These are phyloP conservation scores for Irena cyanogastra DNA, from an alignment of 2,113 vertebrate genomes.

Conservation along the genomic window DNA sequence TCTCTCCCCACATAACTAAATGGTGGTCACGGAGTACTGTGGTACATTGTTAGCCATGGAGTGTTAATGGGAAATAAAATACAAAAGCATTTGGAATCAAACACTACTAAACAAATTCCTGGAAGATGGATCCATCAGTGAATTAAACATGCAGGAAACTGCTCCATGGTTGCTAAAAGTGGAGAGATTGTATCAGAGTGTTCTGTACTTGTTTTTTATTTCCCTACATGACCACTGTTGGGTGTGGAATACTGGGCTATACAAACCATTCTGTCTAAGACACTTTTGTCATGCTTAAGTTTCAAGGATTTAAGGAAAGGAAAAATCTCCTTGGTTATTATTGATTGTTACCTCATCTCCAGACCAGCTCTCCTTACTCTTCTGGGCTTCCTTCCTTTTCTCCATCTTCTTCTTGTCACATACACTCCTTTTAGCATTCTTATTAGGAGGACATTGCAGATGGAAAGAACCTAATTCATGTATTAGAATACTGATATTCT, in stretches of 20 bases:
- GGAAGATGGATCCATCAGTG: not conserved
- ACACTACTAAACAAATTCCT: not conserved
- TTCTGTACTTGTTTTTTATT: not conserved
- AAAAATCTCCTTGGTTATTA: not conserved
- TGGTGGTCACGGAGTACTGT: accelerated
- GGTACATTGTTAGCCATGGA: accelerated
- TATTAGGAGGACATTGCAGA: not conserved
- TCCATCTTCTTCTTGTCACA: not conserved
- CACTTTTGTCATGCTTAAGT: not conserved
- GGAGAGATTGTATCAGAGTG: not conserved
- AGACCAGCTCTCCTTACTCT: not conserved
- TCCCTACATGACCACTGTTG: not conserved
- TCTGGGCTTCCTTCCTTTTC: not conserved
- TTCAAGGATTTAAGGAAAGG: not conserved
- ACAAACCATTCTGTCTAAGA: not conserved
- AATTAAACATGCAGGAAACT: not conserved
- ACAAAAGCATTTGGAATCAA: not conserved
- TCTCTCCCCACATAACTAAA: not conserved
- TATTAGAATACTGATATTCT: not conserved
- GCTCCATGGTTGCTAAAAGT: not conserved
- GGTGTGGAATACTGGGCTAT: accelerated
- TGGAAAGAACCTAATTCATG: not conserved
- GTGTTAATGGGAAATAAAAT: not conserved
- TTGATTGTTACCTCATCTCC: not conserved
- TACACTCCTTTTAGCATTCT: not conserved